phyloP scores from a whole-genome alignment of 2,113 vertebrate species.

The Cryptotis parvus region DNA sequence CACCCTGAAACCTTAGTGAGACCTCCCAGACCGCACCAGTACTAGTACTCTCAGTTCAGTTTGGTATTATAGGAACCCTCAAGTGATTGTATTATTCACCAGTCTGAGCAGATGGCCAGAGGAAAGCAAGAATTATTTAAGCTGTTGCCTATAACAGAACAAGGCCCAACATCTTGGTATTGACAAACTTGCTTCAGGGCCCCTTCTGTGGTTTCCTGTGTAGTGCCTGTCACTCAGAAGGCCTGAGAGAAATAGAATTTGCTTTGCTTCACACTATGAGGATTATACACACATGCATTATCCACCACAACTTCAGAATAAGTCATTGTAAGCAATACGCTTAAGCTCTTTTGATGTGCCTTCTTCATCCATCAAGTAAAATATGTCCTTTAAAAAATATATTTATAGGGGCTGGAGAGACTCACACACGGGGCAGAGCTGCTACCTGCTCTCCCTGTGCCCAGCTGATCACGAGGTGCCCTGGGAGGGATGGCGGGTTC shows the following conservation, averaged over 20 bases:
- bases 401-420: too few species aligned
- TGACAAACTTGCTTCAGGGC: not conserved
- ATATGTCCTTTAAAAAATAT: too few species aligned
- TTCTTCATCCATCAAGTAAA: not conserved
- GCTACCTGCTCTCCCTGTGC: too few species aligned
- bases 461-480: too few species aligned
- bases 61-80: not conserved
- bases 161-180: not conserved
- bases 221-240: not conserved
- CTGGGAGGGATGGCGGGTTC: too few species aligned
- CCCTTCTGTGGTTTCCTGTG: not conserved
- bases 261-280: not conserved
- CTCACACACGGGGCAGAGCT: too few species aligned
- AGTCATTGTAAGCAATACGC: not conserved
- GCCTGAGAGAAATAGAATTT: not conserved
- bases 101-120: not conserved
- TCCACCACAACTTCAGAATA: not conserved
- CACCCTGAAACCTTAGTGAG: not conserved
- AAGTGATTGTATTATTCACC: not conserved
- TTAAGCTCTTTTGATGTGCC: not conserved
- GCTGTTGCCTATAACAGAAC: not conserved
- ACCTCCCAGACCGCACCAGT: not conserved
- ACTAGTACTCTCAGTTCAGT: not conserved
- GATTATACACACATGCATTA: not conserved
- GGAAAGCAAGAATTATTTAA: not conserved